phyloP scores from a whole-genome alignment of 1,140 invertebrate species.

The Conopomorpha cramerella region DNA sequence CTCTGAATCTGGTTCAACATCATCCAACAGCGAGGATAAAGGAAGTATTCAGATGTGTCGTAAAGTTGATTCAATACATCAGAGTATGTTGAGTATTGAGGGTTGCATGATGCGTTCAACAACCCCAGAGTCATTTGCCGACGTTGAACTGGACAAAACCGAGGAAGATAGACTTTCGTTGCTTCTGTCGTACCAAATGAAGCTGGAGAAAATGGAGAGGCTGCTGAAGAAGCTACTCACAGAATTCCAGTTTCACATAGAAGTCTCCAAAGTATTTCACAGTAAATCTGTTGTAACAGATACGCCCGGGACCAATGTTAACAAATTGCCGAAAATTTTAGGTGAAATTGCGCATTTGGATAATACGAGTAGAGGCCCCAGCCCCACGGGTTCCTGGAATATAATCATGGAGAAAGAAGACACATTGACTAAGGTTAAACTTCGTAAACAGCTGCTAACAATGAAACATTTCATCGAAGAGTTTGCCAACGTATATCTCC shows the following conservation, averaged over 20 bases:
- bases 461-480: conserved; percentile 27
- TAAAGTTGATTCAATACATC: conserved; percentile 16
- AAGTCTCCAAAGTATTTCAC: conserved; percentile 39
- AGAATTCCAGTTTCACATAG: conserved; percentile 43
- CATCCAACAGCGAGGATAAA: conserved; percentile 15
- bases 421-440: conserved; percentile 19
- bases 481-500: conserved; percentile 23
- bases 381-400: conserved; percentile 29
- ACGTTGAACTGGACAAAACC: conserved; percentile 33
- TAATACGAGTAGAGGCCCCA: conserved; percentile 12
- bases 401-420: conserved; percentile 36
- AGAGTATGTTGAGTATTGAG: not conserved
- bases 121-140: conserved; percentile 33
- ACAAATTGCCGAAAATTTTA: conserved; percentile 14
- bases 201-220: conserved; percentile 31
- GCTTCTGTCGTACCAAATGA: conserved; percentile 28
- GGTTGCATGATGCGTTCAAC: conserved; percentile 14
- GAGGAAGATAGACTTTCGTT: conserved; percentile 26
- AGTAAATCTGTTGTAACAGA: conserved; percentile 17
- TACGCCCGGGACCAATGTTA: conserved; percentile 13
- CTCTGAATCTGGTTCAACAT: conserved; percentile 24
- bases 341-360: conserved; percentile 14
- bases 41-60: conserved; percentile 37
- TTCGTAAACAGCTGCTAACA: conserved; percentile 28
- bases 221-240: conserved; percentile 28